Base-by-base conservation (phyloP, 2,113 vertebrate species). In the Burhinus bistriatus region DNA sequence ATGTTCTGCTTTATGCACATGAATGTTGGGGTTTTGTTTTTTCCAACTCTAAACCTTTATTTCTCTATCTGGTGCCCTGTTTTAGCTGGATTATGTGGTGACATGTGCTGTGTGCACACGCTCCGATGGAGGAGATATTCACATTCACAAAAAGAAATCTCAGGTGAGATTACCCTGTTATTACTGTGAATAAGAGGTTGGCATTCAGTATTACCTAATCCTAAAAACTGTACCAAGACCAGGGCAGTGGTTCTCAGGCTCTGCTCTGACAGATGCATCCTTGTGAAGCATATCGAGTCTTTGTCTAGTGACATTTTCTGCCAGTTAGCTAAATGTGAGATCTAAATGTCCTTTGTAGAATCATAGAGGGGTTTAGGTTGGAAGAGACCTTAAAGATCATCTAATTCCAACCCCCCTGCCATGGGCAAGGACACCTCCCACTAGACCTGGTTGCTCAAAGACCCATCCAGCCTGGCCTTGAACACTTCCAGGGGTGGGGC, bases 61-160 rank as follows among this genome's bases (percentile, higher is more conserved):
- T 92, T 72, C 29, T 47, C 26, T 76, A 0, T 4, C 38, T n/a
- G 87, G 4, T 34, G 34, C 62, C 42, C 30, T 85, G 40, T 87
- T 95, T 7, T 96, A 99, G 99, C 96, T 99, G 98, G 99, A 99
- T 97, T 99, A 99, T 86, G 97, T 99, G 97, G 99, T 99, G 93
- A 99, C 99, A 1, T 99, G 99, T n/a, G 99, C 99, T 0, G 99
- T 99, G 70, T 99, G 99, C 97, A 99, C 99, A 1, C 99, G 99
- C 58, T 98, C 99, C 0, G 99, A 99, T 3, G 99, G 98, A 11
- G 99, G 99, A 10, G 99, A 99, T 95, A 99, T 99, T 95, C 99
- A 99, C 97, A 99, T 99, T 93, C 99, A 99, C 89, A 99, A 98
- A 96, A 99, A 99, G 98, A 99, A 99, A 36, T 99, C 99, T 77